Percentiles rank a stretch among this genome's conserved stretches.
Conservation (phyloP, 1,140 invertebrate genomes). For the Pseudobourletiella spinata region DNA sequence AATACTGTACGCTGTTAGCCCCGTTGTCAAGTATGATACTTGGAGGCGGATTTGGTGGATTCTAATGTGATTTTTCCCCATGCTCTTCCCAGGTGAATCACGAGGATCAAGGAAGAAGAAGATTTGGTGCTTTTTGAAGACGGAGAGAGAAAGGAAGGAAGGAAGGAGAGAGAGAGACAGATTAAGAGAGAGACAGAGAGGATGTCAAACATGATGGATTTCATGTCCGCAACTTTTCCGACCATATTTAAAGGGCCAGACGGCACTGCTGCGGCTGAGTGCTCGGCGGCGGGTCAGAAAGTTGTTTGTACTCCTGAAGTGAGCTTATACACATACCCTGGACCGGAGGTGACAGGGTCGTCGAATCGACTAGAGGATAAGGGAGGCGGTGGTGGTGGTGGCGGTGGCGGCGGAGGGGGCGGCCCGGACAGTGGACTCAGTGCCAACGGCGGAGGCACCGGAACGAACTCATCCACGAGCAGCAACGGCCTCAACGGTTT, state of each 20-base stretch:
- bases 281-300: slow-evolving; percentile 14
- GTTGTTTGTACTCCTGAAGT: slow-evolving; percentile 37
- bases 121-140: no score
- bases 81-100: no score
- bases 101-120: no score
- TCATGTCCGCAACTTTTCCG: slow-evolving; percentile 17
- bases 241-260: slow-evolving; percentile 13
- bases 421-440: background rate
- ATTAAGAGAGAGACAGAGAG: background rate
- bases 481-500: slow-evolving; percentile 32
- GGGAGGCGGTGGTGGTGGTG: background rate
- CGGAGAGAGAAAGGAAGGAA: no score
- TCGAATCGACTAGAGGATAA: slow-evolving; percentile 1
- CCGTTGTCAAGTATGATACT: no score
- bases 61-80: no score
- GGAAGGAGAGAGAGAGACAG: no score
- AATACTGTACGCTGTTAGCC: no score
- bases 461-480: background rate
- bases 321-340: slow-evolving; percentile 35
- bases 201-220: slow-evolving; percentile 20
- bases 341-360: slow-evolving; percentile 1
- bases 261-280: background rate
- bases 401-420: background rate
- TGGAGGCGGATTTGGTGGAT: no score
- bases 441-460: background rate